Evolutionary conservation across 2,888 invertebrate species (phyloP).

Genomic region (Eristalis pertinax): DNA sequence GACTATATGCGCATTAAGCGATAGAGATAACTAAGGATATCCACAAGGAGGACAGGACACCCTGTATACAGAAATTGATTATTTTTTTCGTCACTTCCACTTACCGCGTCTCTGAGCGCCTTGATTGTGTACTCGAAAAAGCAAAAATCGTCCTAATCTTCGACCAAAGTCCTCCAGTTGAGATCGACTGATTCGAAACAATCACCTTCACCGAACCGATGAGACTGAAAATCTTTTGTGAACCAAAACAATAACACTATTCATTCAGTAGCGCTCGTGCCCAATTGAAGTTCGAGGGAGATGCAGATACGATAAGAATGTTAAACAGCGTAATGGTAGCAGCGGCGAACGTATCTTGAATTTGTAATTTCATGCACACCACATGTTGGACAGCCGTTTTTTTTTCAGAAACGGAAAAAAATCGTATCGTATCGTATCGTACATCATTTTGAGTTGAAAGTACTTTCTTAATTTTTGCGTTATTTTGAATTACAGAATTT

Average conservation of each 20-base stretch:
- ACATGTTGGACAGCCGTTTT: background rate
- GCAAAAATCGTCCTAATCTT: background rate
- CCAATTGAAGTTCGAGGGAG: background rate
- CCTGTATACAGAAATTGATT: background rate
- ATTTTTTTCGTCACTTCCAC: background rate
- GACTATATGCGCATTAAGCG: background rate
- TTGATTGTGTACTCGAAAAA: background rate
- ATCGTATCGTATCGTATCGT: background rate
- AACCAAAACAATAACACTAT: conserved; percentile 9
- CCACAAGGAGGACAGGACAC: background rate
- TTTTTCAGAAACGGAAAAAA: background rate
- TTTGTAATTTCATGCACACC: background rate
- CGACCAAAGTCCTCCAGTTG: too few species aligned
- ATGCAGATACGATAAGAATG: background rate
- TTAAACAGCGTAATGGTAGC: background rate
- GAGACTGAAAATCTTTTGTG: background rate
- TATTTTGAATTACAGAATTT: background rate
- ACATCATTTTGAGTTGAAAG: background rate
- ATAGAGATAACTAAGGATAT: background rate
- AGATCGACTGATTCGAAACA: background rate
- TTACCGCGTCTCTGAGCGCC: background rate
- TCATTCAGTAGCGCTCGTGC: background rate
- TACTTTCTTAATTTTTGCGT: background rate
- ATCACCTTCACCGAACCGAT: background rate
- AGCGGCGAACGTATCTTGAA: background rate